Evolutionary conservation across 2,888 invertebrate species (phyloP).

Genomic region (Euzophera pinguis): DNA sequence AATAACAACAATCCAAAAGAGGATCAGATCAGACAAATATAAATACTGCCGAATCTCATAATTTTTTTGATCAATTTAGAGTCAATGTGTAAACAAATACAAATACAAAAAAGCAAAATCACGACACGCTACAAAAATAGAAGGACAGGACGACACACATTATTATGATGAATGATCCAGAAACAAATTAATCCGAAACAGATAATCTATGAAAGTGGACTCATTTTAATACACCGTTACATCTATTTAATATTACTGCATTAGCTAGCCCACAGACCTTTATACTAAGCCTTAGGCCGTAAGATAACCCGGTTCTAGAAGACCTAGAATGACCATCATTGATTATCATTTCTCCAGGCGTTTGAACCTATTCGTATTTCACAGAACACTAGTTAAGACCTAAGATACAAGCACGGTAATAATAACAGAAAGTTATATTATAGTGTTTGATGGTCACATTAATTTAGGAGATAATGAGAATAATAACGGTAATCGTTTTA

Average conservation of each 20-base stretch:
- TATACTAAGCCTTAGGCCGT: constrained; percentile 12
- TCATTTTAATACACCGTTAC: constrained; percentile 8
- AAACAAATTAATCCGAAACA: background rate
- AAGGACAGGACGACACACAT: background rate
- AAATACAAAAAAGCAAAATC: no score
- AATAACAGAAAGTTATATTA: background rate
- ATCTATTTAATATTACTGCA: constrained; percentile 9
- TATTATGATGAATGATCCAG: background rate
- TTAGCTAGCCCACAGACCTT: constrained; percentile 15
- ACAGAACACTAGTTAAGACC: background rate
- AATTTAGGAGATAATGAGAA: background rate
- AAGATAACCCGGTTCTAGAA: constrained; percentile 13
- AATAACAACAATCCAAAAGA: no score
- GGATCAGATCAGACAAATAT: no score
- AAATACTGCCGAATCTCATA: no score
- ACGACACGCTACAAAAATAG: no score
- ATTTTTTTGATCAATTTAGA: no score
- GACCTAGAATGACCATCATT: constrained; percentile 1
- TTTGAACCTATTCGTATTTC: background rate
- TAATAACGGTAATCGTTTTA: background rate
- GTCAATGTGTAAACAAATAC: no score
- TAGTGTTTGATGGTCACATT: background rate
- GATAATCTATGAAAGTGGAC: constrained; percentile 9
- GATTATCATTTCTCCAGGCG: background rate
- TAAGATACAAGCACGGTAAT: background rate